A percentile compares a stretch with the other conserved stretches of the same genome.
phyloP scores from a whole-genome alignment of 2,888 invertebrate genomes.

The Habroteleia sp. region DNA sequence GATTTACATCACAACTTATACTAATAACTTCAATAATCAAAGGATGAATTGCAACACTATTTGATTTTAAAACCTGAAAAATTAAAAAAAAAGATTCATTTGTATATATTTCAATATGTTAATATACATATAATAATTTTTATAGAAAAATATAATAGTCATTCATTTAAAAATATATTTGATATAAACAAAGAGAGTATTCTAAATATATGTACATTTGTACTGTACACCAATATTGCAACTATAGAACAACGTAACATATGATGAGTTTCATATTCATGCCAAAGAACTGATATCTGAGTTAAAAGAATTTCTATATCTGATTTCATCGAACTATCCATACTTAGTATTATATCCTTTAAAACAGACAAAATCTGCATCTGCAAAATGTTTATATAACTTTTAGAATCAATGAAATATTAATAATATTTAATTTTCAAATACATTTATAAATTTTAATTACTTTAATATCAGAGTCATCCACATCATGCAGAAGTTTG shows the following conservation, averaged over 20 bases:
- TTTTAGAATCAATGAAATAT: too few relatives aligned
- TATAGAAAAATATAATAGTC: too few relatives aligned
- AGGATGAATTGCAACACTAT: conserved; percentile 81
- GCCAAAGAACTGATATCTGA: conserved; percentile 94
- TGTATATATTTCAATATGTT: too few relatives aligned
- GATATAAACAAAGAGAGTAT: too few relatives aligned
- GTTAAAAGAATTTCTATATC: conserved; percentile 87
- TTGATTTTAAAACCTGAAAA: conserved; percentile 82
- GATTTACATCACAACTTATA: conserved; percentile 89
- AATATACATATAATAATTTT: too few relatives aligned
- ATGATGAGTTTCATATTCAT: conserved; percentile 89
- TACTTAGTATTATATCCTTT: conserved; percentile 93
- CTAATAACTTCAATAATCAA: conserved; percentile 85
- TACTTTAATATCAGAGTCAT: conserved; percentile 96
- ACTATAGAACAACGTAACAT: conserved; percentile 96
- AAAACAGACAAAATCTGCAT: conserved; percentile 95
- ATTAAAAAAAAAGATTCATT: too few relatives aligned
- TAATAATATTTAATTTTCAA: background rate
- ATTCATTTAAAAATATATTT: too few relatives aligned
- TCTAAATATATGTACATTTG: background rate
- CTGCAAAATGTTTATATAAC: too few relatives aligned
- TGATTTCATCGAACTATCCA: conserved; percentile 88
- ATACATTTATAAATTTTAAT: background rate
- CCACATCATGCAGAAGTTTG: conserved; percentile 91
- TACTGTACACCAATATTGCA: conserved; percentile 83